These are phyloP conservation scores for Oostethus manadensis DNA, from an alignment of 2,113 vertebrate genomes.

Conservation along the genomic window DNA sequence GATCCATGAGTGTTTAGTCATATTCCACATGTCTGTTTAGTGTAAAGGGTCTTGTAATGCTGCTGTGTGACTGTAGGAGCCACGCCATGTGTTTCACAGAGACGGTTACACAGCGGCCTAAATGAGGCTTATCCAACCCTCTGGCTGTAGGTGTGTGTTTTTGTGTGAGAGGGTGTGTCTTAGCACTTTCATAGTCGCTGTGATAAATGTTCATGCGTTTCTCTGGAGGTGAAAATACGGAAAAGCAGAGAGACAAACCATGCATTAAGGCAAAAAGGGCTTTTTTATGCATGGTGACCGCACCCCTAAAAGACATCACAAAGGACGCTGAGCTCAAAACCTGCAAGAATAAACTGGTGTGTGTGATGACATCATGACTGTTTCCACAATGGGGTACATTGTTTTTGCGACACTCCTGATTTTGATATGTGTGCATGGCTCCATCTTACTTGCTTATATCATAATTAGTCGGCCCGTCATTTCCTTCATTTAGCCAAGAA, in stretches of 20 bases:
- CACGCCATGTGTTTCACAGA: slow-evolving; percentile 57
- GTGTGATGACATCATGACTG: slow-evolving; percentile 51
- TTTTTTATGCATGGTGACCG: slow-evolving; percentile 5
- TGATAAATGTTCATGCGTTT: slow-evolving; percentile 10
- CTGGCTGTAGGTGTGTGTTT: slow-evolving; percentile 49
- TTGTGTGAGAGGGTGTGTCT: slow-evolving; percentile 35
- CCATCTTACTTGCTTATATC: slow-evolving; percentile 66
- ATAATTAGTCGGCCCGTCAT: too few species aligned
- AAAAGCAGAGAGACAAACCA: background rate
- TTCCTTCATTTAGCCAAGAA: too few species aligned
- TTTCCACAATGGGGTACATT: slow-evolving; percentile 67
- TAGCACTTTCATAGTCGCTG: slow-evolving; percentile 10
- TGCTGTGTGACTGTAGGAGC: slow-evolving; percentile 32
- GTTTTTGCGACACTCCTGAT: slow-evolving; percentile 64
- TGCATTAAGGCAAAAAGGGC: background rate
- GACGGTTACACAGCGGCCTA: slow-evolving; percentile 59
- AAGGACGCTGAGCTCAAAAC: slow-evolving; percentile 36
- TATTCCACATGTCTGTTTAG: slow-evolving; percentile 33
- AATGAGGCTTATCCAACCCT: slow-evolving; percentile 64
- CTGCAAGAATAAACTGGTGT: slow-evolving; percentile 10
- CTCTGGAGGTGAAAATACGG: background rate
- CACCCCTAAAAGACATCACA: slow-evolving; percentile 38
- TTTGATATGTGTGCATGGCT: slow-evolving; percentile 41
- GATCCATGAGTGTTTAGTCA: slow-evolving; percentile 11
- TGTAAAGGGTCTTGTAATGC: slow-evolving; percentile 31